These are phyloP conservation scores for Ylistrum balloti DNA, from an alignment of 1,140 invertebrate species.

Conservation along the genomic window DNA sequence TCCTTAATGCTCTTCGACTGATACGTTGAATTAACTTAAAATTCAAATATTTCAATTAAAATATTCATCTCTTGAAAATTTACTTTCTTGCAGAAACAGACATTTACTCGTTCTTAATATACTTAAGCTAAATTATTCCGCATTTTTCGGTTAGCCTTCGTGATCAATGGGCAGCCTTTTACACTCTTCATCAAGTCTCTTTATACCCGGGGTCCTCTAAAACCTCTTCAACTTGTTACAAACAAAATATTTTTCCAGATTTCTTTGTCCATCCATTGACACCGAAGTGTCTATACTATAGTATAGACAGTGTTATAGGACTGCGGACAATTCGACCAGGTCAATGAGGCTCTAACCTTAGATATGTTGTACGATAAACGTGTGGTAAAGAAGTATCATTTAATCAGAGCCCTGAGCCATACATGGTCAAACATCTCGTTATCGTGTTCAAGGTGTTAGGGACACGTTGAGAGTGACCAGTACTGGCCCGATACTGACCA, in stretches of 20 bases:
- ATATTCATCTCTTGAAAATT: too few species aligned
- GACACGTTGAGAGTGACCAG: conserved; percentile 25
- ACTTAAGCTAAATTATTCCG: too few species aligned
- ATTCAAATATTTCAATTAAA: too few species aligned
- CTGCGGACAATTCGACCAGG: not conserved
- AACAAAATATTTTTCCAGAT: not conserved
- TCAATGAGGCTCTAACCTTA: not conserved
- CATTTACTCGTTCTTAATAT: too few species aligned
- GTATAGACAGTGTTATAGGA: not conserved
- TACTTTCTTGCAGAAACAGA: too few species aligned
- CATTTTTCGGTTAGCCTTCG: too few species aligned
- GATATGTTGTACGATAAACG: not conserved
- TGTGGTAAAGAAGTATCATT: not conserved
- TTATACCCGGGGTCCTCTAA: not conserved
- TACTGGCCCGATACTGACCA: not conserved
- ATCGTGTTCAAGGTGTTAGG: conserved; percentile 32
- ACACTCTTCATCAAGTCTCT: not conserved
- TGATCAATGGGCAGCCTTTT: too few species aligned
- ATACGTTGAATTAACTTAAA: too few species aligned
- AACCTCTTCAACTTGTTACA: not conserved
- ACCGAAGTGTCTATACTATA: not conserved
- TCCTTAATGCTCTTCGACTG: too few species aligned
- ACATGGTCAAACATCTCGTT: conserved; percentile 38
- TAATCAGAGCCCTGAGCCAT: not conserved
- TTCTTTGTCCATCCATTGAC: not conserved